A percentile compares a stretch with the other conserved stretches of the same genome.
Evolutionary conservation across 2,113 vertebrate genomes (phyloP).

Genomic region (Acanthisitta chloris): DNA sequence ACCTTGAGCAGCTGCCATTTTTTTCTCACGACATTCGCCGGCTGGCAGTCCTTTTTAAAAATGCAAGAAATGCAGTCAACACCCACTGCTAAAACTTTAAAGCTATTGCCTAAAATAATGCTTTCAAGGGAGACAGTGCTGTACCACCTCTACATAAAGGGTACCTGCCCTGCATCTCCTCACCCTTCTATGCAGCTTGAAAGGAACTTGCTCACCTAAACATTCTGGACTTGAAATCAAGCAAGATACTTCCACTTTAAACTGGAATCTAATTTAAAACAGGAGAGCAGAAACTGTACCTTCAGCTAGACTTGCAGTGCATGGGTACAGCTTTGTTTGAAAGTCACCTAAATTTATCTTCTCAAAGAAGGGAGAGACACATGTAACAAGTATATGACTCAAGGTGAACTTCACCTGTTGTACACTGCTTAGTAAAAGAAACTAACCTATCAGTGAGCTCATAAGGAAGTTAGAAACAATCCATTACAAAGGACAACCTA

Average conservation of each 20-base stretch:
- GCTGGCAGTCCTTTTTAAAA: background rate
- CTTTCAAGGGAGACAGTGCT: background rate
- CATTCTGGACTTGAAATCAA: background rate
- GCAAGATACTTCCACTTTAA: background rate
- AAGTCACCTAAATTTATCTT: background rate
- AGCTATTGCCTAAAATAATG: background rate
- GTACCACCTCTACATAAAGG: background rate
- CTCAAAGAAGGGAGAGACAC: background rate
- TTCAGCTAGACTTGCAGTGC: background rate
- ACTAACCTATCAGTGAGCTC: fast-evolving
- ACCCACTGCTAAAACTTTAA: background rate
- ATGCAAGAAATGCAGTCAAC: background rate
- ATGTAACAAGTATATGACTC: background rate
- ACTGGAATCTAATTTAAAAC: background rate
- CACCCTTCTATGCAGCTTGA: background rate
- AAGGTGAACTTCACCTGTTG: background rate
- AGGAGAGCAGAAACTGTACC: background rate
- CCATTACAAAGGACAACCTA: background rate
- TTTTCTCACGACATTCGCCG: background rate
- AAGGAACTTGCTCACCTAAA: background rate
- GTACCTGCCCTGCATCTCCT: background rate
- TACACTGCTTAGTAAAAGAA: background rate
- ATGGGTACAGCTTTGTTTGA: background rate
- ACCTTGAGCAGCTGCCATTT: background rate
- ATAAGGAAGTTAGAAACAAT: background rate